A percentile compares a stretch with the other conserved stretches of the same genome.
Evolutionary conservation across 2,797 vertebrate genomes (phyloP).

Genomic region (Apogon talboti): DNA sequence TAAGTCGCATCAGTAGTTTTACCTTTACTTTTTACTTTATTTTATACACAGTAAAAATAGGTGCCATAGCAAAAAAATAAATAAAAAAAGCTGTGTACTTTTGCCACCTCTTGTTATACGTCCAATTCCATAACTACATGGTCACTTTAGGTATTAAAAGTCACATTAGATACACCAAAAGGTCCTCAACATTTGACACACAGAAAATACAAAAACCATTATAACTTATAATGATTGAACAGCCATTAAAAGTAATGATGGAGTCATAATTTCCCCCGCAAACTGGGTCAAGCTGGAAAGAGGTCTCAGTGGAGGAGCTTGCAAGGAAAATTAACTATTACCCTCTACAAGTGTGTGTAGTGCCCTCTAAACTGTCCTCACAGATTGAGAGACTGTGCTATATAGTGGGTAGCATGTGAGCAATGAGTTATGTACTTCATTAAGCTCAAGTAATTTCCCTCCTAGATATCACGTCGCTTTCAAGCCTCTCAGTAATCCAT

Average conservation of each 20-base stretch:
- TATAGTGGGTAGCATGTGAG: constrained; percentile 67
- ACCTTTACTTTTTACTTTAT: no score
- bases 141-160: background rate
- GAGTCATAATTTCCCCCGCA: constrained; percentile 48
- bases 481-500: constrained; percentile 71
- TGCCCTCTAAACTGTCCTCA: constrained; percentile 74
- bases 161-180: constrained; percentile 4
- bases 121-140: background rate
- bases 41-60: background rate
- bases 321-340: constrained; percentile 60
- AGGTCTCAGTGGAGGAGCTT: constrained; percentile 48
- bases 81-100: no score
- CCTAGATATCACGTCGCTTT: constrained; percentile 74
- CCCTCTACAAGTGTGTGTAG: constrained; percentile 56
- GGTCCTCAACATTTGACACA: constrained; percentile 36
- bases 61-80: no score
- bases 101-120: background rate
- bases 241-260: constrained; percentile 55
- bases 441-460: constrained; percentile 80
- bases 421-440: constrained; percentile 82
- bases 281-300: constrained; percentile 63
- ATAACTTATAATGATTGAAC: constrained; percentile 49
- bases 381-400: constrained; percentile 62
- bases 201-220: constrained; percentile 41
- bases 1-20: no score